phyloP scores from a whole-genome alignment of 2,113 vertebrate species.

The Melanerpes formicivorus region DNA sequence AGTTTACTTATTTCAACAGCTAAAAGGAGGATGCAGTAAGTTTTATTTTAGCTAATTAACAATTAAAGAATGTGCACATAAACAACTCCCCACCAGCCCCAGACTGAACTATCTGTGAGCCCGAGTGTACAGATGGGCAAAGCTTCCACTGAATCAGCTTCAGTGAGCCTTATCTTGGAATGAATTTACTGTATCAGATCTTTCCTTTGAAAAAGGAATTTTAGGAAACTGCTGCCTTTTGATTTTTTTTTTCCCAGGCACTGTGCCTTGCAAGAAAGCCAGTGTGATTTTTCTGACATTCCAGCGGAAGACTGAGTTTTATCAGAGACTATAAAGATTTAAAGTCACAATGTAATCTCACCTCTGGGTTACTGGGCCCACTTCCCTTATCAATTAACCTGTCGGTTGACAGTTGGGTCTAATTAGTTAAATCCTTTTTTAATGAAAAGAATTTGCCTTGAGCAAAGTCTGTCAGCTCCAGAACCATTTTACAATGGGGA shows the following conservation, averaged over 20 bases:
- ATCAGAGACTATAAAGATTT: constrained; percentile 7
- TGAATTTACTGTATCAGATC: not conserved
- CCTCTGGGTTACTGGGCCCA: constrained; percentile 33
- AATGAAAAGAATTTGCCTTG: constrained; percentile 72
- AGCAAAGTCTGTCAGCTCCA: constrained; percentile 59
- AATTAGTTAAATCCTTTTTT: constrained; percentile 74
- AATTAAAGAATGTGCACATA: not conserved
- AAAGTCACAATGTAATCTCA: constrained; percentile 33
- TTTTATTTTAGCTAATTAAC: not conserved
- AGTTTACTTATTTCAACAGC: not conserved
- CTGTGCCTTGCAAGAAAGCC: not conserved
- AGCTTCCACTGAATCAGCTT: not conserved
- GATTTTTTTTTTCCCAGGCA: not conserved
- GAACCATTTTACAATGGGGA: not conserved
- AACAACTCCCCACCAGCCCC: not conserved
- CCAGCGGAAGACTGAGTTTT: not conserved
- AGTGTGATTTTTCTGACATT: not conserved
- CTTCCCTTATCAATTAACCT: constrained; percentile 73
- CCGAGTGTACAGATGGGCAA: not conserved
- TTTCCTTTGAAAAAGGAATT: not conserved
- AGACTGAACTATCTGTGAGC: not conserved
- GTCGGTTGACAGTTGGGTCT: constrained; percentile 47
- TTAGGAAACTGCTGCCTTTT: not conserved
- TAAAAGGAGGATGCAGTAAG: not conserved
- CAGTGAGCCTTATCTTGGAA: not conserved